Evolutionary conservation across 2,113 vertebrate genomes (phyloP), one percentile per base, ranked within the genome.

Genomic region (Thunnus maccoyii): DNA sequence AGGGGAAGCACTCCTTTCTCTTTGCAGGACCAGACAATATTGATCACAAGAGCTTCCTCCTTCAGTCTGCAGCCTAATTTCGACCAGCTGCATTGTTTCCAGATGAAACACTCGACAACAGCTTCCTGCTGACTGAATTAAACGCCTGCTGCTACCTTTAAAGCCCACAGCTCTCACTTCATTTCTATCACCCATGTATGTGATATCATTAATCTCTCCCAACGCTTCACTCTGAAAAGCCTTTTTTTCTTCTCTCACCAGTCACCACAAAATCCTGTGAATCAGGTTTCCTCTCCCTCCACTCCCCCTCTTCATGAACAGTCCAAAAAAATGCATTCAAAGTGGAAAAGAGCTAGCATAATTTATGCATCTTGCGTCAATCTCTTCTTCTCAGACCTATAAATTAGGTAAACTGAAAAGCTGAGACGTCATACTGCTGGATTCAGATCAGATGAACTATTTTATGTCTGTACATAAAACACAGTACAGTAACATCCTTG

Each of bases 41-140:
- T 88, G 91, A 94, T 91, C 88, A 80, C 70, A 81, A 67, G 65
- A 86, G 72, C 73, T 66, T 68, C 68, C 66, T 58, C 51, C 66
- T 71, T 80, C 80, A 82, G 81, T 79, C 71, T 30, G 72, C 46
- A 62, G 86, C 86, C 87, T 93, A 84, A 91, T 93, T 94, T 89
- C 82, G 84, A 69, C 16, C 32, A 1, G 70, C 85, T 84, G 79
- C 77, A 86, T 92, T 90, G 84, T 91, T 92, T 90, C 77, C 70
- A 83, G 83, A 91, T 90, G 67, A 91, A 90, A 91, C 83, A 61
- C 44, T 61, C 62, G 50, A 68, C 77, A 73, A 70, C 83, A 72
- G 30, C 75, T 72, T 90, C 90, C 78, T 11, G 60, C 83, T 74
- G 86, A 60, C 48, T 63, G 77, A 88, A 87, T 88, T 86, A 86